A percentile compares a stretch with the other conserved stretches of the same genome.
phyloP scores from a whole-genome alignment of 2,888 invertebrate species.

The Noctuana brunneofusca region DNA sequence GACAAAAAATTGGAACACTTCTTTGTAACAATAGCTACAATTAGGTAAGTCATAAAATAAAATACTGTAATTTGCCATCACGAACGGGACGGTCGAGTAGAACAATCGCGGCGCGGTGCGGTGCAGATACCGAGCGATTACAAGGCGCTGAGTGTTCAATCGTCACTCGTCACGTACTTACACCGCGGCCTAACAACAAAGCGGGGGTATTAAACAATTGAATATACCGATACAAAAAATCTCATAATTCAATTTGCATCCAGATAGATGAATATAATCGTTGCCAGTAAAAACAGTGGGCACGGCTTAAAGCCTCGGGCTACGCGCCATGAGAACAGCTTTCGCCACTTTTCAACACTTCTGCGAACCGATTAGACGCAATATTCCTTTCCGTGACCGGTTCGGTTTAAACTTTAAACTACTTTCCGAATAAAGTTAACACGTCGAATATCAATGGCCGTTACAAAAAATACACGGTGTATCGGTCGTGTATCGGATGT shows the following conservation, averaged over 20 bases:
- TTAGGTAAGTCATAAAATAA: slow-evolving; percentile 79
- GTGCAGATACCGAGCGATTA: slow-evolving; percentile 66
- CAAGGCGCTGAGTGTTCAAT: slow-evolving; percentile 70
- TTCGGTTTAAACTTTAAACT: slow-evolving; percentile 21
- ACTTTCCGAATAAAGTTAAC: slow-evolving; percentile 19
- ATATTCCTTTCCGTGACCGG: slow-evolving; percentile 40
- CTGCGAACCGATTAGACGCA: slow-evolving; percentile 71
- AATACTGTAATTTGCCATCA: slow-evolving; percentile 76
- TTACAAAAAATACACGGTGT: slow-evolving; percentile 34
- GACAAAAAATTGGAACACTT: slow-evolving; percentile 36
- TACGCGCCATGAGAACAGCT: slow-evolving; percentile 69
- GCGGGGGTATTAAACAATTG: slow-evolving; percentile 74
- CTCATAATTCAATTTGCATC: slow-evolving; percentile 83
- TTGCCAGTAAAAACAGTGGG: slow-evolving; percentile 62
- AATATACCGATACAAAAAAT: slow-evolving; percentile 77
- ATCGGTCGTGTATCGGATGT: slow-evolving; percentile 46
- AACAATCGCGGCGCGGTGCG: slow-evolving; percentile 58
- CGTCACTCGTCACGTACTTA: slow-evolving; percentile 80
- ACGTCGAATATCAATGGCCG: slow-evolving; percentile 34
- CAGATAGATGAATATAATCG: slow-evolving; percentile 77
- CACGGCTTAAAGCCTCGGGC: slow-evolving; percentile 70
- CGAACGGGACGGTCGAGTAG: slow-evolving; percentile 64
- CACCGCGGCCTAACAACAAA: slow-evolving; percentile 71
- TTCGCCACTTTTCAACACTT: slow-evolving; percentile 80
- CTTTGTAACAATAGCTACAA: slow-evolving; percentile 75